phyloP scores from a whole-genome alignment of 2,113 vertebrate species.

The Crotophaga sulcirostris region DNA sequence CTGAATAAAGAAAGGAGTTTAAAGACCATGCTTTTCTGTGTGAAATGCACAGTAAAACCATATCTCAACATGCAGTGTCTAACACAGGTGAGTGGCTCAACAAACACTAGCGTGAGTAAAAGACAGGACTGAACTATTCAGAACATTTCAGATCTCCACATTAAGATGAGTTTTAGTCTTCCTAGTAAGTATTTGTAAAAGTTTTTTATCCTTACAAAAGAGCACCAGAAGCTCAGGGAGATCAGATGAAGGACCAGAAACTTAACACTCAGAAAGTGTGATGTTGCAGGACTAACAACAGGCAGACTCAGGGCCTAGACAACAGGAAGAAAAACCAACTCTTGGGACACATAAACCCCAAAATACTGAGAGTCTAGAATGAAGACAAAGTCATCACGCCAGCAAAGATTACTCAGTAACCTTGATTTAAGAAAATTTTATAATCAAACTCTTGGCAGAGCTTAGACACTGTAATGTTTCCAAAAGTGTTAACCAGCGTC shows the following conservation, averaged over 20 bases:
- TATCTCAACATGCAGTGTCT: background rate
- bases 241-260: background rate
- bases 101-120: accelerated
- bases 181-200: accelerated
- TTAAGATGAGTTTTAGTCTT: background rate
- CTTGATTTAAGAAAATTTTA: background rate
- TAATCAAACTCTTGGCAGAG: background rate
- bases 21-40: background rate
- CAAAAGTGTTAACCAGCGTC: background rate
- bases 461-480: background rate
- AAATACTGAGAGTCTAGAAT: background rate
- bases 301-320: background rate
- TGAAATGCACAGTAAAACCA: background rate
- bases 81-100: background rate
- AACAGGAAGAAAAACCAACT: background rate
- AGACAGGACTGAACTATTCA: background rate
- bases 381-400: background rate
- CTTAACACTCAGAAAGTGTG: background rate
- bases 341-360: background rate
- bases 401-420: background rate
- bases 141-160: background rate
- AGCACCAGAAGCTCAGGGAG: background rate
- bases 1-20: background rate
- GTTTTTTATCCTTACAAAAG: background rate
- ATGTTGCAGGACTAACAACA: background rate